These are phyloP conservation scores for Delia radicum DNA, from an alignment of 1,140 invertebrate species.

Conservation along the genomic window DNA sequence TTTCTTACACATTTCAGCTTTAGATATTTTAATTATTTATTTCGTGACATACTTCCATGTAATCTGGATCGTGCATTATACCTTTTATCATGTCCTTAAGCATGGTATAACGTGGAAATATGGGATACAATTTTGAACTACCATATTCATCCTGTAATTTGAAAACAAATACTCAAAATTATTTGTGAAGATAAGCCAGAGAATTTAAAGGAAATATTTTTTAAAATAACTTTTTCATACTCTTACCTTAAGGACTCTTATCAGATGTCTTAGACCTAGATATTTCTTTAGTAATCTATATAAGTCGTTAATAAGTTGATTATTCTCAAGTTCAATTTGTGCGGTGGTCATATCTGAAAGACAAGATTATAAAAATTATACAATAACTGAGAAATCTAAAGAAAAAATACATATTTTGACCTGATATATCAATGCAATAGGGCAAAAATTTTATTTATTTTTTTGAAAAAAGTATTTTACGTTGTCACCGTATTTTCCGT, in stretches of 20 bases:
- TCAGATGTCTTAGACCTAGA: conserved; percentile 81
- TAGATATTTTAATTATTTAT: conserved; percentile 30
- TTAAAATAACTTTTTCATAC: background rate
- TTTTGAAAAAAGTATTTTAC: too few species aligned
- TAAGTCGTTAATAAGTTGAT: conserved; percentile 91
- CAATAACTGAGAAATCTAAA: background rate
- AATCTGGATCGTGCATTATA: conserved; percentile 89
- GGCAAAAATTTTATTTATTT: too few species aligned
- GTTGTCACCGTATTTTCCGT: too few species aligned
- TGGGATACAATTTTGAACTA: conserved; percentile 86
- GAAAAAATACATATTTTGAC: background rate
- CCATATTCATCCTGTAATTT: conserved; percentile 74
- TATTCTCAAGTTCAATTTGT: conserved; percentile 91
- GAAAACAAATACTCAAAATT: background rate
- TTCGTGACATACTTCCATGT: conserved; percentile 94
- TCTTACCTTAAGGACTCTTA: conserved; percentile 81
- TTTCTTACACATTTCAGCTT: background rate
- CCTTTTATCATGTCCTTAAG: conserved; percentile 95
- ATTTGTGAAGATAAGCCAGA: too few species aligned
- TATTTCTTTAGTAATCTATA: conserved; percentile 91
- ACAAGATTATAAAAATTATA: conserved; percentile 2
- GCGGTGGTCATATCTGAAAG: conserved; percentile 84
- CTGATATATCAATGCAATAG: too few species aligned
- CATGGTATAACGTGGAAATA: conserved; percentile 90
- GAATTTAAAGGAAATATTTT: too few species aligned